Base-by-base conservation (phyloP, 2,113 vertebrate genomes). In the Emberiza fucata region DNA sequence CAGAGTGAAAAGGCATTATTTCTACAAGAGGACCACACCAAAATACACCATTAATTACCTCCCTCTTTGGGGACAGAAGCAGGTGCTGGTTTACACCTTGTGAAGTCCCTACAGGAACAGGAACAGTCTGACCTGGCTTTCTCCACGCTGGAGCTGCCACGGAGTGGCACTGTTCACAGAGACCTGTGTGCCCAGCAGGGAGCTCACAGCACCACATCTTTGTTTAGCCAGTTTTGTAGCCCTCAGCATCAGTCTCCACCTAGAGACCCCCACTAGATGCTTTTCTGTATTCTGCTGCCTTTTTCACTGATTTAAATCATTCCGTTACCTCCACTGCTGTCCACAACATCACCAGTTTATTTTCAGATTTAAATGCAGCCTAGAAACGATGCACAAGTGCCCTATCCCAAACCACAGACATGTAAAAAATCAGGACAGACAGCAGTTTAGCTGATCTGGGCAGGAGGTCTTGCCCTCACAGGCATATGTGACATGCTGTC, bases 391-490 rank as follows among this genome's bases (percentile, higher is more conserved):
- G 81, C 48, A 47, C 39, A 63, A 86, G 65, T 37, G 82, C 66
- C 86, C 78, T 13, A 57, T 60, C 53, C 70, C 40, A 59, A 90
- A 84, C 20, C 64, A 82, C 25, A 76, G 51, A 68, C 54, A 71
- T 20, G 82, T 84, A 33, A 78, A 92, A 86, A 81, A 95, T 45
- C 1, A 14, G 72, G 81, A 83, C 12, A 75, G 88, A 91, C 86
- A 45, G 86, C 72, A 76, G 78, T 85, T 75, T 76, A 95, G 81
- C 89, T 88, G 85, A 96, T 81, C 88, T 27, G 57, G 69, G 79
- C 71, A 90, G 90, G 90, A 87, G 89, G 94, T 91, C 92, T 68
- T 73, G 86, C 94, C 90, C 96, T 95, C 71, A 81, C 65, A 94
- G 79, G 61, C 90, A 61, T 54, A 81, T 65, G 91, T 90, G 77